Conservation (phyloP, 1,140 invertebrate species). For the Bombus waltoni region DNA sequence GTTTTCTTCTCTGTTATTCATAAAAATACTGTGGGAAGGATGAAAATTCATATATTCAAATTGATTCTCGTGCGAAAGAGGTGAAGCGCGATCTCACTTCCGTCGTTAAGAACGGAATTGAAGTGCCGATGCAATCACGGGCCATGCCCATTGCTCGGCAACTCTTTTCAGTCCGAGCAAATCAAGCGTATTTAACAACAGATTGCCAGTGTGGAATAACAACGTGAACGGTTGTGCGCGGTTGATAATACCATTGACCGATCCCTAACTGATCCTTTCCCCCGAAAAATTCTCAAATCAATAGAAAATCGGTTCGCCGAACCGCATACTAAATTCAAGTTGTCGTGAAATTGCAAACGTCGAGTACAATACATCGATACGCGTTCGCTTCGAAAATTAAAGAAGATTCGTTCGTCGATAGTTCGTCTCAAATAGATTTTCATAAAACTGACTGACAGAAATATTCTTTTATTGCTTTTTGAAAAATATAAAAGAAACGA, state of each 20-base stretch:
- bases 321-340: too few species aligned
- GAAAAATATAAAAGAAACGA: not conserved
- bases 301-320: not conserved
- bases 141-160: constrained; percentile 12
- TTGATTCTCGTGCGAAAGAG: constrained; percentile 31
- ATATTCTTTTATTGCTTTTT: not conserved
- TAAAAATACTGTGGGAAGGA: constrained; percentile 1
- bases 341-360: too few species aligned
- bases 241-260: constrained; percentile 22
- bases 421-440: not conserved
- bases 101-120: constrained; percentile 31
- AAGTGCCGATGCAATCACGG: constrained; percentile 27
- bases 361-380: too few species aligned
- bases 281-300: constrained; percentile 3
- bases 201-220: constrained; percentile 29
- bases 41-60: constrained; percentile 37
- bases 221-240: constrained; percentile 26
- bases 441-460: too few species aligned
- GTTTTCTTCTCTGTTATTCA: constrained; percentile 9
- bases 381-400: too few species aligned
- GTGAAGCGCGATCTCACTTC: constrained; percentile 18
- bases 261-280: constrained; percentile 13
- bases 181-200: constrained; percentile 42
- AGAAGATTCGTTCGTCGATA: too few species aligned
- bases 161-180: constrained; percentile 25